phyloP scores from a whole-genome alignment of 2,797 vertebrate species.

The Antennarius maculatus region DNA sequence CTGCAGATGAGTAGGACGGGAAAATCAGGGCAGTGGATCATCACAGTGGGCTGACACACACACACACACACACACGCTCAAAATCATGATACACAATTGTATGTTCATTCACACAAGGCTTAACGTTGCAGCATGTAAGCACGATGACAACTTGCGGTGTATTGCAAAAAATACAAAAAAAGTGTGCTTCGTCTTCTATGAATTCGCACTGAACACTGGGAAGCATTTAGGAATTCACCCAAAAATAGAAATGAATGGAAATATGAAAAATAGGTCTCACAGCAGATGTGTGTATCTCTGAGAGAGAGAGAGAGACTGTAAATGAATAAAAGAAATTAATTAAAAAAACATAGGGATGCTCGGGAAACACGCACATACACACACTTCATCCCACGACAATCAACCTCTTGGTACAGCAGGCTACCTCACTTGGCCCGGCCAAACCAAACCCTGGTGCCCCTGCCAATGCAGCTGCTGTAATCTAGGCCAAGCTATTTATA shows the following conservation, averaged over 20 bases:
- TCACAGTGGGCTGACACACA: conserved; percentile 35
- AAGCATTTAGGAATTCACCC: not conserved
- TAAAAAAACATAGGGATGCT: too few relatives aligned
- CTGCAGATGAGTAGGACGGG: conserved; percentile 59
- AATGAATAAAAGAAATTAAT: conserved; percentile 20
- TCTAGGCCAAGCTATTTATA: conserved; percentile 88
- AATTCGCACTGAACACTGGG: not conserved
- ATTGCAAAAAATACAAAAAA: not conserved
- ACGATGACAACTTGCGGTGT: conserved; percentile 6
- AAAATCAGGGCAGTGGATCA: conserved; percentile 78
- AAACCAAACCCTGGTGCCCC: conserved; percentile 72
- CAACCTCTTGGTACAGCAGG: conserved; percentile 51
- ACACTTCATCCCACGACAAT: conserved; percentile 22
- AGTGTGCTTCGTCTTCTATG: not conserved
- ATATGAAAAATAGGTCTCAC: not conserved
- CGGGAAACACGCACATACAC: conserved; percentile 8
- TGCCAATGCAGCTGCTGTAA: conserved; percentile 83
- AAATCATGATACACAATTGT: conserved; percentile 6
- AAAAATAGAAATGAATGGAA: conserved; percentile 30
- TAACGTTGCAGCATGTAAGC: conserved; percentile 5
- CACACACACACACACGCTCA: conserved; percentile 24
- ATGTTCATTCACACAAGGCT: not conserved
- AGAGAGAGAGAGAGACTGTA: not conserved
- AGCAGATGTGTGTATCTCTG: not conserved
- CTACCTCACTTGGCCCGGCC: conserved; percentile 62